Base-by-base conservation (phyloP, 1,140 invertebrate genomes). In the Lepidotrigona ventralis region DNA sequence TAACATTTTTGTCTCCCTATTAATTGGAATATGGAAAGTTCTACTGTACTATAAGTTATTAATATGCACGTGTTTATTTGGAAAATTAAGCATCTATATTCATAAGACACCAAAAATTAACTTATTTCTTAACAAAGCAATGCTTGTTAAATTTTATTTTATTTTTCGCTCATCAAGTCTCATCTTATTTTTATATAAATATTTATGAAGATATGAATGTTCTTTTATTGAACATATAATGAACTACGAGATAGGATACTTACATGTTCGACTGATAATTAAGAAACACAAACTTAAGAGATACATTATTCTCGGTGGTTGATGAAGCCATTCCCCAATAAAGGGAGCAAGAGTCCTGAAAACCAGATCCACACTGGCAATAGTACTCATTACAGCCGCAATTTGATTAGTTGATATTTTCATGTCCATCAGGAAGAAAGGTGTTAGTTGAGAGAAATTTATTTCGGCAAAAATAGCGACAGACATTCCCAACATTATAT, bases 381-480 rank as follows among this genome's bases (percentile, higher is more conserved):
- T 91, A 82, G 95, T 88, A 51, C 96, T 95, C 95, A 96, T 96
- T 56, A 96, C 91, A 33, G 93, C 94, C 2, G 96, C 96, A 78
- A 95, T 96, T 81, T 96, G 85, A 3, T 92, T 84, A 2, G 94
- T 95, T 19, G 93, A 91, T 80, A 96, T 96, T 23, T 94, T 75
- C 75, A 94, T 93, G 58, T 96, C 96, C 23, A 94, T 94, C 4
- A 97, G 90, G 56, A 97, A 96, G 53, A 96, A 96, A 29, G 96
- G 96, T 4, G 96, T 95, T 19, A 97, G 84, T 8, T 96, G 90
- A 4, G 96, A 95, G 87, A 97, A 97, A 89, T 96, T 97, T 4
- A 96, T 94, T 89, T 97, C 96, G 0, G 95, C 96, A 87, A 96
- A 96, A 21, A 96, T 95, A 1, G 96, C 96, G 3, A 96, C 90